Evolutionary conservation across 2,113 vertebrate species (phyloP).

Genomic region (Calyptommatus sinebrachiatus): DNA sequence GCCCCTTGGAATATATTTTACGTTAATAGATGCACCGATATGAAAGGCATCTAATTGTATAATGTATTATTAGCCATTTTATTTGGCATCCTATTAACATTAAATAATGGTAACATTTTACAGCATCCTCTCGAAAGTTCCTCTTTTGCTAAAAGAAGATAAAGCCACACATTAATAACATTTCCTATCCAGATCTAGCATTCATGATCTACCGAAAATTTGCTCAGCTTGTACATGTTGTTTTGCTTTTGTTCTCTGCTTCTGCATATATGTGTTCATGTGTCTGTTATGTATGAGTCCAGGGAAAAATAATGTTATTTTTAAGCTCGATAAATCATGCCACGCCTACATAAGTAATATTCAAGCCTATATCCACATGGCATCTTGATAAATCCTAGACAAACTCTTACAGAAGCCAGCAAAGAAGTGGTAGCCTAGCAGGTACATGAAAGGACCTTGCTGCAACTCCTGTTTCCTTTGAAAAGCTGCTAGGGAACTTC

Average conservation of each 20-base stretch:
- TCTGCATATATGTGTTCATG: slow-evolving; percentile 14
- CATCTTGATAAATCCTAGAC: no score
- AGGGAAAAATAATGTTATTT: slow-evolving; percentile 17
- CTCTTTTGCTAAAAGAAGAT: slow-evolving; percentile 60
- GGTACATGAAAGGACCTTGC: no score
- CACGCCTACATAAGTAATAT: not conserved
- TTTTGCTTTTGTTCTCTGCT: no score
- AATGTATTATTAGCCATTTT: slow-evolving; percentile 78
- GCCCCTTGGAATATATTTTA: slow-evolving; percentile 71
- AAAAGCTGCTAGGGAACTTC: no score
- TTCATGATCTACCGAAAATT: slow-evolving; percentile 60
- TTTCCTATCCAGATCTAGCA: slow-evolving; percentile 47
- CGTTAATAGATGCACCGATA: slow-evolving; percentile 77
- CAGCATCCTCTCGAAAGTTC: slow-evolving; percentile 71
- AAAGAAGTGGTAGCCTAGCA: no score
- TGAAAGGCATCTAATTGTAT: slow-evolving; percentile 80
- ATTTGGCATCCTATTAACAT: slow-evolving; percentile 79
- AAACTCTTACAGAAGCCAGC: no score
- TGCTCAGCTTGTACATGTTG: slow-evolving; percentile 53
- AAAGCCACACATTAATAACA: slow-evolving; percentile 67
- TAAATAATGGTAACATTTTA: slow-evolving; percentile 78
- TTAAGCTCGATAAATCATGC: slow-evolving; percentile 47
- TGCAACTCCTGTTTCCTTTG: no score
- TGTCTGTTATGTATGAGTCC: not conserved
- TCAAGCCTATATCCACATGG: not conserved